These are phyloP conservation scores for Scalopus aquaticus DNA, from an alignment of 2,113 vertebrate genomes.

Conservation along the genomic window DNA sequence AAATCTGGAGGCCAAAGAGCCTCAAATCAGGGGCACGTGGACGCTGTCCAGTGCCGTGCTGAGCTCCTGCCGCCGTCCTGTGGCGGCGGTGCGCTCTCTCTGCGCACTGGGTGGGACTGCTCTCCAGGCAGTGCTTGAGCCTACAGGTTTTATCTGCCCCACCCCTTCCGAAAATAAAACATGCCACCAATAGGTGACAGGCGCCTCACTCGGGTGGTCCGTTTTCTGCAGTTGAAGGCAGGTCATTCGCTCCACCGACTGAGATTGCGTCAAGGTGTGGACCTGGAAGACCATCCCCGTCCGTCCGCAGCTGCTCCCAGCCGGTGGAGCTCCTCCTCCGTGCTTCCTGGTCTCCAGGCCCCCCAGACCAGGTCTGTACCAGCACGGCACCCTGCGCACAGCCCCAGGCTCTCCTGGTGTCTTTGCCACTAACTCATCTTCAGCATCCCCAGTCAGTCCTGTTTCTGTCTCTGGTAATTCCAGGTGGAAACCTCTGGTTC, in stretches of 20 bases:
- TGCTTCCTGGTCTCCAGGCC: background rate
- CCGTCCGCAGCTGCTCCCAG: too few species aligned
- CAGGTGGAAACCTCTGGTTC: background rate
- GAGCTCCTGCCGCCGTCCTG: background rate
- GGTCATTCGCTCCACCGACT: background rate
- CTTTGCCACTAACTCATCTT: background rate
- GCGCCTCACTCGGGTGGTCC: background rate
- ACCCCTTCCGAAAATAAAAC: background rate
- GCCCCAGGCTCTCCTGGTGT: background rate
- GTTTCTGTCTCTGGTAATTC: background rate
- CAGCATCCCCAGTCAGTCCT: too few species aligned
- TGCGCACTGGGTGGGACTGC: background rate
- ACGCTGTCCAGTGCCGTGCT: rapidly evolving
- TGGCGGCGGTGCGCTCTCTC: background rate
- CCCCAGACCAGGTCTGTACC: background rate
- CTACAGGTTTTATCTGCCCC: background rate
- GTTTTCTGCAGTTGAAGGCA: background rate
- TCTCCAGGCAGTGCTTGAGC: background rate
- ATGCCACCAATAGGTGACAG: background rate
- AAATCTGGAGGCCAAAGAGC: background rate
- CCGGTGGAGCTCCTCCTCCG: rapidly evolving
- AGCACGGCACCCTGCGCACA: rapidly evolving
- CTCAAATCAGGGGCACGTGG: too few species aligned
- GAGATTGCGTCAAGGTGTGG: background rate
- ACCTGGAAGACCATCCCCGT: background rate